Evolutionary conservation across 1,140 invertebrate species (phyloP).

Genomic region (Panulirus ornatus): DNA sequence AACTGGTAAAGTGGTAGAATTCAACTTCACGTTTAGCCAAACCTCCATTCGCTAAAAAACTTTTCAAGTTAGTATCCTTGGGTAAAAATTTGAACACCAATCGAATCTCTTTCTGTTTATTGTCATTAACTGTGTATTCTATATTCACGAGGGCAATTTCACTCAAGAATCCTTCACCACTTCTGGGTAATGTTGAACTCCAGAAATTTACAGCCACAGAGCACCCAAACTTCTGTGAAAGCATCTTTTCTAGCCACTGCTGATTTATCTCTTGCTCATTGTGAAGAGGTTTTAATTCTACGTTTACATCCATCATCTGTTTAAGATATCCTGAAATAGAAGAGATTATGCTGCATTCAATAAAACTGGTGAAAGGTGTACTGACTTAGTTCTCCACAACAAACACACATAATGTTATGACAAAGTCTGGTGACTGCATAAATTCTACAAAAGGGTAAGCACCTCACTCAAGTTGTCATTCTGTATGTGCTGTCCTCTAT

Average conservation of each 20-base stretch:
- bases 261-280: constrained; percentile 34
- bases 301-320: neutral
- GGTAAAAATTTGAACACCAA: constrained; percentile 63
- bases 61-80: neutral
- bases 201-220: constrained; percentile 16
- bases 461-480: too few species aligned
- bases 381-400: too few species aligned
- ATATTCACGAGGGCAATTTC: constrained; percentile 58
- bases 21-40: constrained; percentile 48
- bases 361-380: too few species aligned
- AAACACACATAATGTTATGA: too few species aligned
- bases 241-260: constrained; percentile 49
- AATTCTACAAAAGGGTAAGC: too few species aligned
- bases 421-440: too few species aligned
- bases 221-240: constrained; percentile 11
- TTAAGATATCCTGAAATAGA: too few species aligned
- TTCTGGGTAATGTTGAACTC: constrained; percentile 24
- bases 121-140: neutral
- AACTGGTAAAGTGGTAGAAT: constrained; percentile 39
- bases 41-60: constrained; percentile 36
- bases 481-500: too few species aligned
- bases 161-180: constrained; percentile 55
- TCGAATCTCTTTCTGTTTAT: neutral
- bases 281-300: constrained; percentile 11
- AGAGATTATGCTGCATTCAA: too few species aligned